These are phyloP conservation scores for Yoshiicerus persimilis DNA, from an alignment of 1,140 invertebrate genomes.

Conservation along the genomic window DNA sequence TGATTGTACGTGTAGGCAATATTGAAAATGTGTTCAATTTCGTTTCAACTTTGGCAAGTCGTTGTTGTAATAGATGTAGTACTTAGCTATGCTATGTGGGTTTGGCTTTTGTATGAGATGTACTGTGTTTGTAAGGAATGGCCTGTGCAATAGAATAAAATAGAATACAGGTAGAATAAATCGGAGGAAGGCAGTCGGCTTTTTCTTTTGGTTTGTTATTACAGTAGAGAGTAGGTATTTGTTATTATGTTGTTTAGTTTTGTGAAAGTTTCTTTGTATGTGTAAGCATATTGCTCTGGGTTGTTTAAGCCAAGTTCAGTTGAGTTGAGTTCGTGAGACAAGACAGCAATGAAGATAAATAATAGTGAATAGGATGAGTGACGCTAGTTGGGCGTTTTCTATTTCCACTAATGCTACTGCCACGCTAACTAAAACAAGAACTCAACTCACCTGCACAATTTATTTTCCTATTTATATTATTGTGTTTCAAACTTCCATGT, in stretches of 20 bases:
- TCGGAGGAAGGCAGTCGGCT: not conserved
- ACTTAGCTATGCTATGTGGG: not conserved
- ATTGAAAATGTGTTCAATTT: not conserved
- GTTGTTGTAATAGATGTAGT: no score
- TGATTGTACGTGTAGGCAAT: not conserved
- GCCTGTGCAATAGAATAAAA: no score
- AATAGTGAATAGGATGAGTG: constrained; percentile 12
- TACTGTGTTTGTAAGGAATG: no score
- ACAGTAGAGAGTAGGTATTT: not conserved
- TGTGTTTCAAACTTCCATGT: not conserved
- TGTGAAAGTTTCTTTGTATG: not conserved
- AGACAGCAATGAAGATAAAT: not conserved
- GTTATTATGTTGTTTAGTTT: not conserved
- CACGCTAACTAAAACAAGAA: not conserved
- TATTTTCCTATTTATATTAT: not conserved
- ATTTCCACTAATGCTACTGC: constrained; percentile 4
- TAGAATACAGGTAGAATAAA: not conserved
- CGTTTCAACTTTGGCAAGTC: not conserved
- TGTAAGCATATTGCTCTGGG: not conserved
- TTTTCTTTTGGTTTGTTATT: constrained; percentile 10
- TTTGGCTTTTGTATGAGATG: not conserved
- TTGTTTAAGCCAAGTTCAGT: not conserved
- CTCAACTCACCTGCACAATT: not conserved
- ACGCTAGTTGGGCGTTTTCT: constrained; percentile 18
- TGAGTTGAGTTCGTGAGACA: not conserved